Base-by-base conservation (phyloP, 30 jellyfish, hydroid and myxozoan genomes). In the Hydractinia symbiolongicarpus region DNA sequence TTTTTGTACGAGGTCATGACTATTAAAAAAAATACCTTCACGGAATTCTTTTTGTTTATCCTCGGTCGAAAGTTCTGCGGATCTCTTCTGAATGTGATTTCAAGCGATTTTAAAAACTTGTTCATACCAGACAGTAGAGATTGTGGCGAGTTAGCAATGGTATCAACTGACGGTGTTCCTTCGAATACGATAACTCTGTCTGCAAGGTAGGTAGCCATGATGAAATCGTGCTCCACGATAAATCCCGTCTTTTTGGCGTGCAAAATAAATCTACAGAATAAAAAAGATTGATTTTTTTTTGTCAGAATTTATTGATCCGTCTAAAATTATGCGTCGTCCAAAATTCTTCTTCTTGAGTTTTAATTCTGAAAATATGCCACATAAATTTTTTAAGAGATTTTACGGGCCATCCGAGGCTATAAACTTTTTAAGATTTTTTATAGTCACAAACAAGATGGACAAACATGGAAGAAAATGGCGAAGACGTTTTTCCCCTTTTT, bases 171-270 rank as follows among this genome's bases (percentile, higher is more conserved):
- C 13, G 99, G 99, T 73, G 67, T 82, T 15, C 99, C 99, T 76
- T 88, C 99, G 60, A 94, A 94, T 10, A 94, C 99, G 21, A 94
- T 89, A 14, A 94, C 99, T 44, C 97, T 93, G 69, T 94, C 99
- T 5, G 99, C 99, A 55, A 94, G 61, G 75, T 94, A 94, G 5
- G 99, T 88, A 10, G 99, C 99, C 99, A 94, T 94, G 61, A 94
- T 94, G 95, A 94, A 94, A 88, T 94, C 99, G 95, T 94, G 99
- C 92, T 94, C 99, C 11, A 94, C 99, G 61, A 94, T 93, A 78
- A 94, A 94, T 17, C 96, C 99, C 19, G 99, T 94, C 85, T 94
- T 94, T 88, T 94, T 94, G 14, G 96, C 96, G 77, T 94, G 99
- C 72, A 94, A 78, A 62, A 94, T 94, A 67, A 94, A 94, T 79